These are phyloP conservation scores for Pachymerium ferrugineum DNA, from an alignment of 2,888 invertebrate genomes.

Conservation along the genomic window DNA sequence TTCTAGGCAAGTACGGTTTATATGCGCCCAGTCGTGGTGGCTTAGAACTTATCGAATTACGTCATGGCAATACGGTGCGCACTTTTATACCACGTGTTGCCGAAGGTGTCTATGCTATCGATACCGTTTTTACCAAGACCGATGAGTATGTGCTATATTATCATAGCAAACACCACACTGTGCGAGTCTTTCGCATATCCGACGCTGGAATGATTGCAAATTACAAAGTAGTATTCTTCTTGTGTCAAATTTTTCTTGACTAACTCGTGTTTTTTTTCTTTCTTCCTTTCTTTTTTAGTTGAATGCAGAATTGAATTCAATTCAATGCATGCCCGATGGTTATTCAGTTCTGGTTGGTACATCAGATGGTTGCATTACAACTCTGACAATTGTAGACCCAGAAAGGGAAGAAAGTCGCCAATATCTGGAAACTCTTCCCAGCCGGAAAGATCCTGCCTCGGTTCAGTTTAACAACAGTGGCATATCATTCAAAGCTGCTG, in stretches of 20 bases:
- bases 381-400: conserved; percentile 73
- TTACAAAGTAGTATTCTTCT: conserved; percentile 66
- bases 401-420: conserved; percentile 60
- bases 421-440: conserved; percentile 62
- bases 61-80: conserved; percentile 78
- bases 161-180: conserved; percentile 89
- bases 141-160: conserved; percentile 95
- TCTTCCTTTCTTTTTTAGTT: neutral
- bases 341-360: conserved; percentile 66
- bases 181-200: conserved; percentile 81
- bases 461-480: neutral
- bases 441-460: conserved; percentile 55
- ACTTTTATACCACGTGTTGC: conserved; percentile 83
- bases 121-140: conserved; percentile 86
- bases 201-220: conserved; percentile 91
- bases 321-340: conserved; percentile 79
- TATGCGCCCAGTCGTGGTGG: conserved; percentile 90
- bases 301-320: conserved; percentile 79
- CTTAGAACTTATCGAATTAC: conserved; percentile 79
- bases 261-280: neutral
- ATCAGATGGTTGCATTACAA: conserved; percentile 87
- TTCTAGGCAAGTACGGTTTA: conserved; percentile 62
- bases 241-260: neutral
- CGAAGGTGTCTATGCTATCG: conserved; percentile 94
- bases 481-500: conserved; percentile 38